Evolutionary conservation across 2,888 invertebrate genomes (phyloP).

Genomic region (Poecilus cupreus): DNA sequence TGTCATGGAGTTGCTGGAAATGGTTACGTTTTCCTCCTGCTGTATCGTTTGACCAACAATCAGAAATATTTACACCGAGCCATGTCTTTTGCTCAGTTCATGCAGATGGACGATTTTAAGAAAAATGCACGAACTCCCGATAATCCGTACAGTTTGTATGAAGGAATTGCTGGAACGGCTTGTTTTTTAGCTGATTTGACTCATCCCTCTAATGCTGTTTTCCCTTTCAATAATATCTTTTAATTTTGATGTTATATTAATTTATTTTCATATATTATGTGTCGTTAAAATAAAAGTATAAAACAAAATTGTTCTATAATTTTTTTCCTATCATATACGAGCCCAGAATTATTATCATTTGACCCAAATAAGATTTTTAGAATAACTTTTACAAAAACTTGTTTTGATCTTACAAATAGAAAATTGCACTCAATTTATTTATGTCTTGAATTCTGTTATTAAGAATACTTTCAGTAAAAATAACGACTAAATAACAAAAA

Average conservation of each 20-base stretch:
- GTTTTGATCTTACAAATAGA: too few relatives aligned
- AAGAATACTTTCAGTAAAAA: too few relatives aligned
- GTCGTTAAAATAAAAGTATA: too few relatives aligned
- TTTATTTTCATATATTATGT: background rate
- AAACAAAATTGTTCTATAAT: too few relatives aligned
- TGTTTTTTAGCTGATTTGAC: constrained; percentile 88
- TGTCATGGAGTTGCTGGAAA: constrained; percentile 92
- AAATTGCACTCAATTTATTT: too few relatives aligned
- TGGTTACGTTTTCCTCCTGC: constrained; percentile 85
- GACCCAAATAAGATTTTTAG: too few relatives aligned
- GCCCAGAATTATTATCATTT: too few relatives aligned
- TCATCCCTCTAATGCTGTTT: constrained; percentile 83
- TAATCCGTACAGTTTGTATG: constrained; percentile 87
- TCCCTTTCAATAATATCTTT: constrained; percentile 89
- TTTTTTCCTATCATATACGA: too few relatives aligned
- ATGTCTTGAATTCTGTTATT: too few relatives aligned
- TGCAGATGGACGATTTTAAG: constrained; percentile 80
- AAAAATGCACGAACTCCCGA: constrained; percentile 85
- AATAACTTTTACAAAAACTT: too few relatives aligned
- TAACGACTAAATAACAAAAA: too few relatives aligned
- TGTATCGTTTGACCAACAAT: constrained; percentile 83
- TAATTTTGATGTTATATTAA: constrained; percentile 60
- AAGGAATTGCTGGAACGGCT: constrained; percentile 90
- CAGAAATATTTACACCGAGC: constrained; percentile 84
- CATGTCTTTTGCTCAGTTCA: constrained; percentile 83